Evolutionary conservation across 2,888 invertebrate genomes (phyloP).

Genomic region (Troides aeacus): DNA sequence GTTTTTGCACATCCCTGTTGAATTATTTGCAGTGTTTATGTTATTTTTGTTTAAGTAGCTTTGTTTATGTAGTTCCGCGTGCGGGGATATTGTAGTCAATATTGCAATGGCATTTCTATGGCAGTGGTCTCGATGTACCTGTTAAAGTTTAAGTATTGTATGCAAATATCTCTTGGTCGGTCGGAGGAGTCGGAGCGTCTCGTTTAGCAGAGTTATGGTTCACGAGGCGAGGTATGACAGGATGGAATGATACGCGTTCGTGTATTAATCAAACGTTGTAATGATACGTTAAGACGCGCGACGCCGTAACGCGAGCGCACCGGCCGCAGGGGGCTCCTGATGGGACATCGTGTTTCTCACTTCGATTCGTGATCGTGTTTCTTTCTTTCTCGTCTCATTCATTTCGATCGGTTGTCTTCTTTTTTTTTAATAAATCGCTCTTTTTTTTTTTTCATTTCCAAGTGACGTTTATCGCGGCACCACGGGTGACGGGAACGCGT

Average conservation of each 20-base stretch:
- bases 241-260: slow-evolving; percentile 56
- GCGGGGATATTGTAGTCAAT: slow-evolving; percentile 15
- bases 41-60: no score
- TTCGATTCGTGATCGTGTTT: slow-evolving; percentile 71
- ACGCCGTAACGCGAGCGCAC: slow-evolving; percentile 39
- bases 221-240: slow-evolving; percentile 50
- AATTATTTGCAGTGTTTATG: not conserved
- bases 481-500: slow-evolving; percentile 64
- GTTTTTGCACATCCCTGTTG: not conserved
- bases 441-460: slow-evolving; percentile 71
- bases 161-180: slow-evolving; percentile 62
- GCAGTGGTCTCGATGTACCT: slow-evolving; percentile 34
- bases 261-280: slow-evolving; percentile 66
- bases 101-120: slow-evolving; percentile 49
- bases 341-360: slow-evolving; percentile 74
- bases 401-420: slow-evolving; percentile 67
- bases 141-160: slow-evolving; percentile 59
- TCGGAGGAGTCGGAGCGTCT: slow-evolving; percentile 47
- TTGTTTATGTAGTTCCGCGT: not conserved
- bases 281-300: slow-evolving; percentile 48
- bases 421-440: slow-evolving; percentile 64
- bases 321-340: slow-evolving; percentile 63
- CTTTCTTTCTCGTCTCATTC: slow-evolving; percentile 68
- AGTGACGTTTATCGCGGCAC: slow-evolving; percentile 75
- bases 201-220: slow-evolving; percentile 67